Evolutionary conservation across 2,888 invertebrate genomes (phyloP).

Genomic region (Meteorus cinctellus): DNA sequence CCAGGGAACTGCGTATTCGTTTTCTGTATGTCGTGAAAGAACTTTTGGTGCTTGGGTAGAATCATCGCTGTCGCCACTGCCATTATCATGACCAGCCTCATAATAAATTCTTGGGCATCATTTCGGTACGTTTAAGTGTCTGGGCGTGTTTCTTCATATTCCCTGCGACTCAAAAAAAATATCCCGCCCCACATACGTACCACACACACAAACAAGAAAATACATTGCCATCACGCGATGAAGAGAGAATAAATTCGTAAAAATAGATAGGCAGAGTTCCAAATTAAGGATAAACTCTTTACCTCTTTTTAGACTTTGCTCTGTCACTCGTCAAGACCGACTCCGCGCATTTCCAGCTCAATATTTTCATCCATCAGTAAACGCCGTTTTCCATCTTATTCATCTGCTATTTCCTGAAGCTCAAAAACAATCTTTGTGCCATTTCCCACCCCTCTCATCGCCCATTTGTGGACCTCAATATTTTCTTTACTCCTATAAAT

Average conservation of each 20-base stretch:
- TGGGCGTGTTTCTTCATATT: not conserved
- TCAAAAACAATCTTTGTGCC: slow-evolving; percentile 37
- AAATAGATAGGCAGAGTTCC: slow-evolving; percentile 14
- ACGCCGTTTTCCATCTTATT: slow-evolving; percentile 23
- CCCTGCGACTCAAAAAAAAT: slow-evolving; percentile 37
- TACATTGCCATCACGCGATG: not conserved
- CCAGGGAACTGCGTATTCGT: not conserved
- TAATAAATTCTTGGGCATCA: slow-evolving; percentile 20
- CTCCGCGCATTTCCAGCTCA: slow-evolving; percentile 43
- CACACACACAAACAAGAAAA: slow-evolving; percentile 15
- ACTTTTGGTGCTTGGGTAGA: not conserved
- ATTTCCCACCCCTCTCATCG: not conserved
- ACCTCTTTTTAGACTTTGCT: slow-evolving; percentile 1
- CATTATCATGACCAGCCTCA: not conserved
- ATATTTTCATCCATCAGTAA: slow-evolving; percentile 39
- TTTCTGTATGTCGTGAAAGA: not conserved
- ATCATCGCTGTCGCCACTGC: slow-evolving; percentile 1
- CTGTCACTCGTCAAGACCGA: slow-evolving; percentile 7
- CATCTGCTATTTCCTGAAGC: slow-evolving; percentile 40
- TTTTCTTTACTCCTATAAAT: not conserved
- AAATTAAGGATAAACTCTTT: slow-evolving; percentile 7
- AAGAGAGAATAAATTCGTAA: not conserved
- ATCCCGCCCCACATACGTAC: slow-evolving; percentile 21
- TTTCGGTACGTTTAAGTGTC: not conserved
- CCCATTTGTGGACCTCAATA: too few relatives aligned